These are phyloP conservation scores for Luscinia luscinia DNA, from an alignment of 2,797 vertebrate genomes.

Conservation along the genomic window DNA sequence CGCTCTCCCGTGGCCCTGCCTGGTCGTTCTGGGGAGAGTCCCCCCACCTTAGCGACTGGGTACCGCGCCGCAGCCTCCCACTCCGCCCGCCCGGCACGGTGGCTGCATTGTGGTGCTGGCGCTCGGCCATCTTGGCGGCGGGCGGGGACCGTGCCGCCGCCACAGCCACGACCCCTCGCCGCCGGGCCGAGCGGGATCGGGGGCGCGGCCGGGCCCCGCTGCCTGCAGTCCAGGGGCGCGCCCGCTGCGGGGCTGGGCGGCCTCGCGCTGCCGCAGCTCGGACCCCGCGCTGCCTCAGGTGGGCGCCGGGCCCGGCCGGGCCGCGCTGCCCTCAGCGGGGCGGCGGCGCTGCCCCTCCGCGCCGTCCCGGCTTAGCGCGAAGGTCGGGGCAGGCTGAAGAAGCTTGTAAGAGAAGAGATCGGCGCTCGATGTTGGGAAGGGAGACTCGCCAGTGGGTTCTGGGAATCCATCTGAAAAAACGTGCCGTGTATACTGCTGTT, in stretches of 20 bases:
- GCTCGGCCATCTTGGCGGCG: constrained; percentile 57
- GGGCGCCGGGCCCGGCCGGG: background rate
- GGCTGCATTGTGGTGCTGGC: constrained; percentile 16
- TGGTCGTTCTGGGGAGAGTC: background rate
- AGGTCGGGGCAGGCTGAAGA: background rate
- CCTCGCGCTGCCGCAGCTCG: background rate
- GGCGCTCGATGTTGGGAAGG: background rate
- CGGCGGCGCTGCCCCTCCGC: background rate
- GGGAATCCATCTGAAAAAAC: background rate
- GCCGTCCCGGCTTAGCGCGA: background rate
- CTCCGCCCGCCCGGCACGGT: background rate
- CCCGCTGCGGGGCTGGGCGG: too few species aligned
- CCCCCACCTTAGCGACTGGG: background rate
- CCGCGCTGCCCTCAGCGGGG: background rate
- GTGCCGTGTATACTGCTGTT: background rate
- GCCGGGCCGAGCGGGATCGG: background rate
- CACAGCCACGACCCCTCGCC: background rate
- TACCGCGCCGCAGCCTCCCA: background rate
- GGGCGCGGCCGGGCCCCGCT: background rate
- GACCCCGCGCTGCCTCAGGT: background rate
- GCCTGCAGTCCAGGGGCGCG: background rate
- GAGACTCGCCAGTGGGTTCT: background rate
- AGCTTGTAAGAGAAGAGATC: background rate
- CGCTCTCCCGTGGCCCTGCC: background rate
- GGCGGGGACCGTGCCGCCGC: background rate